These are phyloP conservation scores for Nyctalus aviator DNA, from an alignment of 2,797 vertebrate species.

Conservation along the genomic window DNA sequence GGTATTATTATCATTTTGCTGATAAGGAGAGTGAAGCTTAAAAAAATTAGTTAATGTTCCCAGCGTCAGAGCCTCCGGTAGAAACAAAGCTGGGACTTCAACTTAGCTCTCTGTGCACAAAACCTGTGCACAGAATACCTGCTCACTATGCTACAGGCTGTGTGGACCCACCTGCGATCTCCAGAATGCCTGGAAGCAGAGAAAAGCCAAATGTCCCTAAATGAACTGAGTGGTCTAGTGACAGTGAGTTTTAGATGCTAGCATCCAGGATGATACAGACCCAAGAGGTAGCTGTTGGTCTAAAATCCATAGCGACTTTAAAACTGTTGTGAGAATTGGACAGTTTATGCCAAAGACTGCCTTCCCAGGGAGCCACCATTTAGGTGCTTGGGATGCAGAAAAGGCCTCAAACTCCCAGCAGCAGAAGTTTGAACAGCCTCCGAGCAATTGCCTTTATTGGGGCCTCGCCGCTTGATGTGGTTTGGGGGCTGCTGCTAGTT, in stretches of 20 bases:
- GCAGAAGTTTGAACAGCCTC: neutral
- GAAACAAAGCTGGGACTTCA: neutral
- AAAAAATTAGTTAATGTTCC: neutral
- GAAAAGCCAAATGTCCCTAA: neutral
- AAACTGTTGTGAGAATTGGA: slow-evolving; percentile 34
- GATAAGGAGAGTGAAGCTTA: neutral
- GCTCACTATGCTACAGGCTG: neutral
- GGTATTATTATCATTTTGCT: slow-evolving; percentile 9
- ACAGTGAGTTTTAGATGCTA: neutral
- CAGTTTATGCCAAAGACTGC: neutral
- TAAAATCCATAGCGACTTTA: neutral
- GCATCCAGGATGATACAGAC: neutral
- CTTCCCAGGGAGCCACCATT: neutral
- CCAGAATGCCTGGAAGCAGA: neutral
- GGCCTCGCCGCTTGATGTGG: neutral
- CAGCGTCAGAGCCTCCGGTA: neutral
- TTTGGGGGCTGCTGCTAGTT: neutral
- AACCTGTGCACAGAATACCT: neutral
- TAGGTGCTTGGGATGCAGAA: neutral
- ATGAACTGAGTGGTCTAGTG: neutral
- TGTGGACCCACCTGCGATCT: neutral
- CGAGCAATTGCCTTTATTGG: neutral
- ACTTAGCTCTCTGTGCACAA: neutral
- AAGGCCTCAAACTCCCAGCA: neutral
- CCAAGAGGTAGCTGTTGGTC: neutral